Percentiles rank a stretch among this genome's conserved stretches.
These are phyloP conservation scores for Scomber japonicus DNA, from an alignment of 2,113 vertebrate genomes.

Conservation along the genomic window DNA sequence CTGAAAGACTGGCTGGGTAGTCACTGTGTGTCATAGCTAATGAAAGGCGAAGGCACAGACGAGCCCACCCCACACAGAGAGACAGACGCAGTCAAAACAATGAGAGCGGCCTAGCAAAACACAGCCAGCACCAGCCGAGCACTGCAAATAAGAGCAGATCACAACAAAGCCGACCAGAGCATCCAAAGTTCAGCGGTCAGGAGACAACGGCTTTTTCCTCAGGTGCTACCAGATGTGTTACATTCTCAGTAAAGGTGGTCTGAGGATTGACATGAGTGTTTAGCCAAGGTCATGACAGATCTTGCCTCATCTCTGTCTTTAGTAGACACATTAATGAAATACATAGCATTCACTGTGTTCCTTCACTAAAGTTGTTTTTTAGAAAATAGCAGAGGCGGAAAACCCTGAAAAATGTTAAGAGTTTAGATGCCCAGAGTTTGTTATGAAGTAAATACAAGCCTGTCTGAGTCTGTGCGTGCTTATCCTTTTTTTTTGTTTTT, in stretches of 20 bases:
- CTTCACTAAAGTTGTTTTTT: background rate
- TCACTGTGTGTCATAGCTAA: constrained; percentile 54
- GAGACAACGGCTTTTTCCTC: constrained; percentile 20
- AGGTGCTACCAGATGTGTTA: constrained; percentile 11
- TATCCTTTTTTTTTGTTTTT: background rate
- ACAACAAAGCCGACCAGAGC: constrained; percentile 47
- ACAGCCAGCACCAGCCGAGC: constrained; percentile 16
- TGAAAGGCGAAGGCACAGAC: constrained; percentile 48
- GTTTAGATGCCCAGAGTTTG: background rate
- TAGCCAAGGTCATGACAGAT: background rate
- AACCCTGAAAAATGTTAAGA: background rate
- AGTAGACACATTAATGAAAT: background rate
- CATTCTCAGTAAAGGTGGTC: background rate
- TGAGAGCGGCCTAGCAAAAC: constrained; percentile 36
- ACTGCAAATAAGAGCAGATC: constrained; percentile 46
- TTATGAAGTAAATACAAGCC: constrained; percentile 16
- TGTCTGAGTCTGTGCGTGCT: background rate
- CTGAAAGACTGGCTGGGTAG: constrained; percentile 55
- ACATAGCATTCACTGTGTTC: background rate
- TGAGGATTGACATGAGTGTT: background rate
- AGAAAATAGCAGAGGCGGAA: background rate
- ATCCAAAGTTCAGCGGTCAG: constrained; percentile 22
- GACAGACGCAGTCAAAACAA: constrained; percentile 59
- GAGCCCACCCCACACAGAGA: constrained; percentile 33
- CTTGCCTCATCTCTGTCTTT: no score